Base-by-base conservation (phyloP, 2,113 vertebrate species). In the western clawed frog (Xenopus tropicalis) region DNA sequence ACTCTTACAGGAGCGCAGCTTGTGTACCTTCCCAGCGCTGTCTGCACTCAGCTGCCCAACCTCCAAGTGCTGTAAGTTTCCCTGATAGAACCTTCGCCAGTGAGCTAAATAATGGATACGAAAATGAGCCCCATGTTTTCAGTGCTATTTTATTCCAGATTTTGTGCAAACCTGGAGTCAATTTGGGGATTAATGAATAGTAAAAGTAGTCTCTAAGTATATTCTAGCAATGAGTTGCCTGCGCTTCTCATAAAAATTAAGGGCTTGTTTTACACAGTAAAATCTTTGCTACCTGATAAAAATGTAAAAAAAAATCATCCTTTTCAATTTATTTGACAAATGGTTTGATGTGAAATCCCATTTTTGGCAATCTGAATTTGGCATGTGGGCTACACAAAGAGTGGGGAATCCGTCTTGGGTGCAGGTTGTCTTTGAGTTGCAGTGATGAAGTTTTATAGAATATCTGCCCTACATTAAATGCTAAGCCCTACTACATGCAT, bases 1-100 rank as follows among this genome's bases (percentile, higher is more conserved):
- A 97, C 95, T 20, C 91, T 98, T 78, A 98, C 95, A 43, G 95
- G 96, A 82, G 90, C 96, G 61, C 91, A 85, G 83, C 94, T 98
- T 83, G 90, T 88, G 21, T 91, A 91, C 78, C 90, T 98, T 65
- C 96, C 96, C 43, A 79, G 37, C 56, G 85, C 85, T 0, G 83
- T 95, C 80, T 98, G 96, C 85, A 89, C 94, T 63, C 92, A 96
- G 82, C 86, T 98, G 80, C 92, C 89, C 74, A 94, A 93, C 85
- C 92, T 98, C 54, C 94, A 94, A 90, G 86, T 96, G 74, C 88
- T 98, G 96, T 98, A 84, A 74, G 95, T 96, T 79, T 86, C 83
- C 81, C 5, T 63, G 25, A 4, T 3, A 11, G 19, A 9, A 37
- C 8, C 17, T 25, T 25, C 14, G 7, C 11, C 25, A 23, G 11